Evolutionary conservation across 2,888 invertebrate species (phyloP).

Genomic region (Pardosa pseudoannulata): DNA sequence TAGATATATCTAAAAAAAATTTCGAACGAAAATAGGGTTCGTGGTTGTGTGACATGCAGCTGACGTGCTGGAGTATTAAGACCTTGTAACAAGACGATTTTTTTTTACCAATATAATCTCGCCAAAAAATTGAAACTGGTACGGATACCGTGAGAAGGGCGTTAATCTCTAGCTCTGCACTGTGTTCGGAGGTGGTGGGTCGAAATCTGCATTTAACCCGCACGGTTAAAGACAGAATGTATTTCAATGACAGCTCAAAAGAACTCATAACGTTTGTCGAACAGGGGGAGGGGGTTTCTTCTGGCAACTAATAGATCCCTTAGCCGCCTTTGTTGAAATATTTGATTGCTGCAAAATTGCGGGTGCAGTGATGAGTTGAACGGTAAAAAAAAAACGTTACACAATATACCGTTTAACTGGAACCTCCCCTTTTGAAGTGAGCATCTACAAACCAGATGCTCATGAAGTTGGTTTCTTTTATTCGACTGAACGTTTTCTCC

Average conservation of each 20-base stretch:
- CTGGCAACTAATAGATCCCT: background rate
- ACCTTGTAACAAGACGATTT: constrained; percentile 9
- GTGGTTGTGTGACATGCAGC: constrained; percentile 39
- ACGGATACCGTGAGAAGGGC: constrained; percentile 61
- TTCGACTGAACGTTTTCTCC: background rate
- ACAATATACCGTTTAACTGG: background rate
- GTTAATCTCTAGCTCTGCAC: constrained; percentile 35
- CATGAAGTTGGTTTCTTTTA: background rate
- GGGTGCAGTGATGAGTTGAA: background rate
- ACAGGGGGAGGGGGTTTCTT: background rate
- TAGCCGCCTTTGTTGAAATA: background rate
- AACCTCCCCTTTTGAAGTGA: background rate
- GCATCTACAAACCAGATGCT: background rate
- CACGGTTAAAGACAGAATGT: constrained; percentile 8
- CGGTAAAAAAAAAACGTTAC: background rate
- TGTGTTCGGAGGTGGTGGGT: constrained; percentile 53
- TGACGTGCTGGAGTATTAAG: constrained; percentile 59
- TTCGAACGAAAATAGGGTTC: background rate
- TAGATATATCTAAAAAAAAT: no score
- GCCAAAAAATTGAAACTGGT: constrained; percentile 14
- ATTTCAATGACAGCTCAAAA: constrained; percentile 59
- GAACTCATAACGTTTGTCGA: constrained; percentile 21
- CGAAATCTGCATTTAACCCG: constrained; percentile 33
- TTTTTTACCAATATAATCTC: background rate
- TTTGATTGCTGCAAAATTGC: constrained; percentile 5